phyloP scores from a whole-genome alignment of 2,888 invertebrate genomes.

The Escarpia spicata region DNA sequence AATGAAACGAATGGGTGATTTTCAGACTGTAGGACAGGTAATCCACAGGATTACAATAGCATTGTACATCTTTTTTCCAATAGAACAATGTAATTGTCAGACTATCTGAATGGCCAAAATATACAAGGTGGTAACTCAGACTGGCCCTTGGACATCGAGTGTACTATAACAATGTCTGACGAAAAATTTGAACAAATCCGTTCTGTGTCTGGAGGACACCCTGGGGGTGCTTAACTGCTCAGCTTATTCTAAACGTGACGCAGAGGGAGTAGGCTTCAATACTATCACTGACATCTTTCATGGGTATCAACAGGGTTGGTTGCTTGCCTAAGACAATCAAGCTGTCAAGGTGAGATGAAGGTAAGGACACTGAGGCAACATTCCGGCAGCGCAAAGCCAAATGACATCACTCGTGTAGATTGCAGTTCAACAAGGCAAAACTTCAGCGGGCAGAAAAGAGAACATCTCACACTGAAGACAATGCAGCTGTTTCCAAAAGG shows the following conservation, averaged over 20 bases:
- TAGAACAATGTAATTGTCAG: background rate
- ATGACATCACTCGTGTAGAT: background rate
- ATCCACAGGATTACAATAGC: background rate
- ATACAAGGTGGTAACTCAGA: background rate
- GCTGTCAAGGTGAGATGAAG: background rate
- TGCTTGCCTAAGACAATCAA: constrained; percentile 21
- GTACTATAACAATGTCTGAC: background rate
- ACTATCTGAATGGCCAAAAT: constrained; percentile 7
- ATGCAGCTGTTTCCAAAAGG: background rate
- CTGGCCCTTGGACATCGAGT: constrained; percentile 8
- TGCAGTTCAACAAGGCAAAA: background rate
- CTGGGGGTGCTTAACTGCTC: background rate
- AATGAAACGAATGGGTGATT: background rate
- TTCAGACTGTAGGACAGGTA: background rate
- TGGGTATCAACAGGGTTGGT: constrained; percentile 18
- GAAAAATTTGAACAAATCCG: background rate
- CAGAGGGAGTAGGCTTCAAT: background rate
- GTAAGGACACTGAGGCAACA: background rate
- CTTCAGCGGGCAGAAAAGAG: constrained; percentile 13
- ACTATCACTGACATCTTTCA: background rate
- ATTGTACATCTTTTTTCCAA: background rate
- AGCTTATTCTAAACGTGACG: constrained; percentile 19
- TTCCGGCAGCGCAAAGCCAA: constrained; percentile 23
- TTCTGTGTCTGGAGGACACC: constrained; percentile 18
- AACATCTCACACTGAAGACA: constrained; percentile 13